phyloP scores from a whole-genome alignment of 2,888 invertebrate genomes.

The Hypselothyrea guttata region DNA sequence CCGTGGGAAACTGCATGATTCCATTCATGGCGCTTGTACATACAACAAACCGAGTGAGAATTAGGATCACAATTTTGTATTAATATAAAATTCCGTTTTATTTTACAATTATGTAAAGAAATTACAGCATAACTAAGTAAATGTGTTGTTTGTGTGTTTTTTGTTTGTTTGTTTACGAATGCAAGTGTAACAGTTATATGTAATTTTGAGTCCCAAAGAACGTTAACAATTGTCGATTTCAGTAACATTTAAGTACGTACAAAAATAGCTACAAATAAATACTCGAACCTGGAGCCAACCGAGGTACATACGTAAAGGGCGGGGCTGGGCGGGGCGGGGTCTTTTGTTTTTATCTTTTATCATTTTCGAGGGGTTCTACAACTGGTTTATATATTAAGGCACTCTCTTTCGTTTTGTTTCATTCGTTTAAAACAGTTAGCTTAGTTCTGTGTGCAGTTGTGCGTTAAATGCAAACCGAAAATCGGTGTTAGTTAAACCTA shows the following conservation, averaged over 20 bases:
- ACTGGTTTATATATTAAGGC: constrained; percentile 58
- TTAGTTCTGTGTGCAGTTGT: constrained; percentile 11
- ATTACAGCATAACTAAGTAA: constrained; percentile 38
- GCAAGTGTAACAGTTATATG: constrained; percentile 35
- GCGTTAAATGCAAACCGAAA: constrained; percentile 52
- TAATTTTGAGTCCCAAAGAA: constrained; percentile 30
- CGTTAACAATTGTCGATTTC: constrained; percentile 37
- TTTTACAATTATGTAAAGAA: constrained; percentile 45
- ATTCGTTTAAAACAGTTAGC: constrained; percentile 5
- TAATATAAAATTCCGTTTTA: constrained; percentile 63
- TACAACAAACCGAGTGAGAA: constrained; percentile 8
- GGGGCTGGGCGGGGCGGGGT: constrained; percentile 7
- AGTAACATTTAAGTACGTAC: constrained; percentile 33
- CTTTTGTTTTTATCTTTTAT: not conserved
- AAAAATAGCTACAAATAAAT: constrained; percentile 28
- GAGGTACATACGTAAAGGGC: constrained; percentile 14
- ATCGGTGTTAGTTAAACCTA: constrained; percentile 24
- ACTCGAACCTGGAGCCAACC: constrained; percentile 15
- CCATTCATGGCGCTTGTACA: constrained; percentile 23
- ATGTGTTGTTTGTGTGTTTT: constrained; percentile 1
- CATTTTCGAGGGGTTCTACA: constrained; percentile 24
- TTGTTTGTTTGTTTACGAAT: constrained; percentile 22
- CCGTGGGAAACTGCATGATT: constrained; percentile 13
- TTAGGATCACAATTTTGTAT: constrained; percentile 19
- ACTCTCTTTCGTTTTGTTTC: constrained; percentile 42